These are phyloP conservation scores for Sphaerodactylus townsendi DNA, from an alignment of 2,113 vertebrate species.

Conservation along the genomic window DNA sequence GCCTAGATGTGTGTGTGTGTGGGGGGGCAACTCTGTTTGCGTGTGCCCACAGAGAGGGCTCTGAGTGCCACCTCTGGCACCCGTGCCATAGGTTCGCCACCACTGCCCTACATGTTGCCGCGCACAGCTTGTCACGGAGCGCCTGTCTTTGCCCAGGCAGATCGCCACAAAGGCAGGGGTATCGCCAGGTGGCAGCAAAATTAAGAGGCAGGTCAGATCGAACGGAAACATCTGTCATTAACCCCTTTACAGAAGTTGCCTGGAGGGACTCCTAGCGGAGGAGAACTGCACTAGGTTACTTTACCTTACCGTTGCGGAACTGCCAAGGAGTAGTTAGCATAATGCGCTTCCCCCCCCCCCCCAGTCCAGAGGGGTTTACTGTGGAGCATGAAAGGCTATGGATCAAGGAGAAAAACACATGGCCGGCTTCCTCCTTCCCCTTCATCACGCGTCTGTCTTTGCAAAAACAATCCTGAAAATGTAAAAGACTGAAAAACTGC, in stretches of 20 bases:
- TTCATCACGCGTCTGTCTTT: background rate
- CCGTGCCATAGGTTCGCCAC: no score
- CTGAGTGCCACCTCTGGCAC: no score
- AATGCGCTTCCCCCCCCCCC: conserved; percentile 39
- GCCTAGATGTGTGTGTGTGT: no score
- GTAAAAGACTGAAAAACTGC: conserved; percentile 45
- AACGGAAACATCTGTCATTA: conserved; percentile 75
- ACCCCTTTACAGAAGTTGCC: conserved; percentile 70
- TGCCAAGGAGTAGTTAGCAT: background rate
- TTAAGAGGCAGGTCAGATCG: conserved; percentile 71
- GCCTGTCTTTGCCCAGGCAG: conserved; percentile 67
- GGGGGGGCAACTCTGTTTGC: no score
- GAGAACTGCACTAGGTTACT: conserved; percentile 37
- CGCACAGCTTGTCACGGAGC: conserved; percentile 36
- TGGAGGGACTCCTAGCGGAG: conserved; percentile 48
- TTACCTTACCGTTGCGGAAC: conserved; percentile 31
- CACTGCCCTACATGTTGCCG: no score
- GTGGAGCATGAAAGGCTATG: conserved; percentile 26
- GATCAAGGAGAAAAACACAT: conserved; percentile 39
- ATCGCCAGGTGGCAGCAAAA: conserved; percentile 53
- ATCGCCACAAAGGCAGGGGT: conserved; percentile 63
- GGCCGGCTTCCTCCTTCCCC: conserved; percentile 23
- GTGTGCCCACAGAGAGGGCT: no score
- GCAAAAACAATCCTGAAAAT: conserved; percentile 24
- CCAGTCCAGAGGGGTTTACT: conserved; percentile 35